Conservation (phyloP, 2,113 vertebrate genomes). For the Galemys pyrenaicus region DNA sequence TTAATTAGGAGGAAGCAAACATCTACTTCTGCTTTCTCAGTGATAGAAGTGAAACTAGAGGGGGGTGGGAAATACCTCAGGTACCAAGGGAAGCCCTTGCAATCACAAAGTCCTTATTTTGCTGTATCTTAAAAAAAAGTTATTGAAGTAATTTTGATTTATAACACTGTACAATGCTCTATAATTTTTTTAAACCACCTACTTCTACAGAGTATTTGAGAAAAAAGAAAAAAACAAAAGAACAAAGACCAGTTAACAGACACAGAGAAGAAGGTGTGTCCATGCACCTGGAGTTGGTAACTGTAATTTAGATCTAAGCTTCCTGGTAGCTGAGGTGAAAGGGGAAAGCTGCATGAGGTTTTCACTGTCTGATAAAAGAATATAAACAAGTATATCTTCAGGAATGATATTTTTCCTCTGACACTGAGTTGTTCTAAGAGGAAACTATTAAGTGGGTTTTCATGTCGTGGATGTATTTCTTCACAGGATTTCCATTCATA, state of each 20-base stretch:
- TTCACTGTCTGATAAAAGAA: constrained; percentile 26
- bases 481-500: constrained; percentile 25
- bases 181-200: not conserved
- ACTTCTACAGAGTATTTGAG: not conserved
- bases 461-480: constrained; percentile 23
- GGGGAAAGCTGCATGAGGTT: not conserved
- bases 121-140: not conserved
- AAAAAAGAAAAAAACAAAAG: not conserved
- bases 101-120: not conserved
- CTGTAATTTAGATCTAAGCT: constrained; percentile 28
- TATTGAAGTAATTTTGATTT: not conserved
- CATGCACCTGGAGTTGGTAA: not conserved
- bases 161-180: not conserved
- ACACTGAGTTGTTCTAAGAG: constrained; percentile 41
- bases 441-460: constrained; percentile 36
- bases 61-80: not conserved
- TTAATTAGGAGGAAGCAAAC: not conserved
- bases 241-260: constrained; percentile 27
- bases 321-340: constrained; percentile 37
- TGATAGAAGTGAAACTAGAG: not conserved
- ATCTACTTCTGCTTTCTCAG: not conserved
- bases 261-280: not conserved
- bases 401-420: not conserved
- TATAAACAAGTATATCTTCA: not conserved
- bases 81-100: not conserved